These are phyloP conservation scores for Chelmon rostratus DNA, from an alignment of 2,797 vertebrate species.

Conservation along the genomic window DNA sequence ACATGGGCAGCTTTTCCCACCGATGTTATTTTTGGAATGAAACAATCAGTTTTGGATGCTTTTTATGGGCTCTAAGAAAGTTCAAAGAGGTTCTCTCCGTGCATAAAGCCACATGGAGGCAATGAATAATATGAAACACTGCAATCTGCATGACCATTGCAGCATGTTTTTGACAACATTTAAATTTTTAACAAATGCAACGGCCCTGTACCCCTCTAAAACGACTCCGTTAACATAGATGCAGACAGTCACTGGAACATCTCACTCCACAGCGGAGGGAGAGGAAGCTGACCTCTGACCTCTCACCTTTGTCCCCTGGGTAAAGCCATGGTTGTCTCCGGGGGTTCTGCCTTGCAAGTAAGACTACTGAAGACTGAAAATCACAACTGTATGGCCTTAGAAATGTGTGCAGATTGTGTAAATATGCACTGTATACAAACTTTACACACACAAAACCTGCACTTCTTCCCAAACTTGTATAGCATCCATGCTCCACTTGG, in stretches of 20 bases:
- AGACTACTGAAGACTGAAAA: constrained; percentile 27
- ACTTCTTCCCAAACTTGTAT: neutral
- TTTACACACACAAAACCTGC: neutral
- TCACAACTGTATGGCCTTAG: neutral
- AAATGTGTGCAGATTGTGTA: neutral
- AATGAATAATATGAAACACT: constrained; percentile 18
- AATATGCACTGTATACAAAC: neutral
- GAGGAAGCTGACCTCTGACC: constrained; percentile 51
- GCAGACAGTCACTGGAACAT: constrained; percentile 55
- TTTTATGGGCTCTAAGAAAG: constrained; percentile 22
- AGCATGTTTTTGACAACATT: neutral
- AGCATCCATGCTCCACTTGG: neutral
- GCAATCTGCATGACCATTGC: neutral
- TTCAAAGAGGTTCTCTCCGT: constrained; percentile 18
- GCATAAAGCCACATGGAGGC: constrained; percentile 34
- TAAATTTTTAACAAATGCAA: neutral
- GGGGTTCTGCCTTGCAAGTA: neutral
- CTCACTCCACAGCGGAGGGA: constrained; percentile 53
- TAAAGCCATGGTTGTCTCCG: constrained; percentile 28
- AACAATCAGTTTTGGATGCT: constrained; percentile 28
- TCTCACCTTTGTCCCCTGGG: constrained; percentile 44
- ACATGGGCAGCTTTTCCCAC: constrained; percentile 28
- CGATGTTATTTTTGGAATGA: constrained; percentile 43
- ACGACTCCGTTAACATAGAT: constrained; percentile 29
- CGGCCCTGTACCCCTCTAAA: neutral